Evolutionary conservation across 2,888 invertebrate species (phyloP), one percentile per base, ranked within the genome.

Genomic region (Stenolophus ochropezus): DNA sequence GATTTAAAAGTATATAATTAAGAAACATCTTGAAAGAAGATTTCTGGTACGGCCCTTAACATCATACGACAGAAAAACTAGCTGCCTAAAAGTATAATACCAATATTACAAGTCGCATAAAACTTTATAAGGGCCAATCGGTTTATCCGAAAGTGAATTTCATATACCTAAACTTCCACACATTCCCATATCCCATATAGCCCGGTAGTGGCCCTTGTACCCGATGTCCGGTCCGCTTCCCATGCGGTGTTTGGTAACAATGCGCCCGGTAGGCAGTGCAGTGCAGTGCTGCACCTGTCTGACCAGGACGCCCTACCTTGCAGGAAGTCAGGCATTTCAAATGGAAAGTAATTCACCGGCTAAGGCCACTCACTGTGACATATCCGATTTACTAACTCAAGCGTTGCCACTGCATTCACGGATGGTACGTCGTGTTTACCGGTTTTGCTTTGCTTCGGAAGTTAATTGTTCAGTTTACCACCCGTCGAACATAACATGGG

Each of bases 331-430:
- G 14, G 4, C 47, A 73, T 73, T 73, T 73, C 18, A 49, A 73
- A 73, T 73, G 73, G 49, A 73, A 73, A 73, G 69, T 69, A 69
- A 47, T 69, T 69, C 47, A 69, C 69, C 47, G 61, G 25, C 25
- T 61, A 16, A 3, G 49, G 21, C 5, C 25, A 21, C 47, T 5
- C 5, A 73, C 73, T 73, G 73, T 73, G 73, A 73, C 73, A 73
- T 73, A 73, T 73, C 73, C 73, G 51, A 73, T 73, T 73, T 73
- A 61, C 25, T 61, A 25, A 25, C 25, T 61, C 25, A 61, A 4
- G 61, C 61, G 61, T 61, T 61, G n/a, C 61, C 21, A 14, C 21
- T 61, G 61, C 25, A 58, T 61, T 25, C 11, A 23, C 51, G n/a
- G 61, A 61, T 61, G 61, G 5, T 61, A 61, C 61, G 23, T 61